Evolutionary conservation across 2,797 vertebrate species (phyloP).

Genomic region (Rhynchonycteris naso): DNA sequence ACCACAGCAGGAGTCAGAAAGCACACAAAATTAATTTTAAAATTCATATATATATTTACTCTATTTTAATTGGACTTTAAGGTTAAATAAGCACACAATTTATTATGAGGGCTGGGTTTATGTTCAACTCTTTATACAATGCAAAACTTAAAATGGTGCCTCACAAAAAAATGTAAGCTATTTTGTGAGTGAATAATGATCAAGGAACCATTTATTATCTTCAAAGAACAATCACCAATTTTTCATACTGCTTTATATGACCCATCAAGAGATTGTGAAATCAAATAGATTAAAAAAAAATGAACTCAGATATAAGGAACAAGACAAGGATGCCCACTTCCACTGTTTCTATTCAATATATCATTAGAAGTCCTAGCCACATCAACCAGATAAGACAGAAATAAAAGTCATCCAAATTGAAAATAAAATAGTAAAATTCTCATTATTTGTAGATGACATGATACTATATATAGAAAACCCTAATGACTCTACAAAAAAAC

Average conservation of each 20-base stretch:
- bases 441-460: background rate
- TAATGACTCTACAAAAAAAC: background rate
- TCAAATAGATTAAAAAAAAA: background rate
- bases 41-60: background rate
- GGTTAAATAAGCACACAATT: constrained; percentile 37
- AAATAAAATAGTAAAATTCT: background rate
- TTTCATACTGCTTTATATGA: constrained; percentile 14
- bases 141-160: constrained; percentile 10
- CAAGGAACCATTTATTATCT: background rate
- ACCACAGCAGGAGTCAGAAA: background rate
- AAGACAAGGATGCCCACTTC: background rate
- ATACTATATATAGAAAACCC: background rate
- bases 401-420: background rate
- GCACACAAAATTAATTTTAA: background rate
- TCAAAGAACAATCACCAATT: background rate
- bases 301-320: background rate
- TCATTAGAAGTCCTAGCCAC: background rate
- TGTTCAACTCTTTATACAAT: background rate
- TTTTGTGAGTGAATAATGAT: constrained; percentile 8
- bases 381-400: background rate
- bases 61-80: constrained; percentile 5
- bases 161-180: background rate
- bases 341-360: background rate
- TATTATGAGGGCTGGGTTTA: background rate
- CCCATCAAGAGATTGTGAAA: background rate